Conservation (phyloP, 2,888 invertebrate species). For the Muscina levida region DNA sequence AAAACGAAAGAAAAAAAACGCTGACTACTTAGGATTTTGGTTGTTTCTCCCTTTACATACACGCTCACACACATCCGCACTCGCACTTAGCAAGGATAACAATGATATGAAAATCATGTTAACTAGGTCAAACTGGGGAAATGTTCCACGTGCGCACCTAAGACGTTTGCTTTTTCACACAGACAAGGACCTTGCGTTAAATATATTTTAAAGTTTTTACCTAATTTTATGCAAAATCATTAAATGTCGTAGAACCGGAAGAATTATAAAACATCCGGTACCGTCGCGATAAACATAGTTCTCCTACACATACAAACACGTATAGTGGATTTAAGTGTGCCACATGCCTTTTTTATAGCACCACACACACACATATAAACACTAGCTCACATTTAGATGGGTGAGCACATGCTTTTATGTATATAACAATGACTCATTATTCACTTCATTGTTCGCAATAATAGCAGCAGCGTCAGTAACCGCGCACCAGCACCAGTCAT, state of each 20-base stretch:
- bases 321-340: not conserved
- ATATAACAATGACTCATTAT: slow-evolving; percentile 46
- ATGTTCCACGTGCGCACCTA: too few species aligned
- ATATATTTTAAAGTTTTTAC: slow-evolving; percentile 1
- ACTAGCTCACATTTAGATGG: not conserved
- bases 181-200: too few species aligned
- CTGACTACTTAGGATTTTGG: not conserved
- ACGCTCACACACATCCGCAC: too few species aligned
- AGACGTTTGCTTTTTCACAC: too few species aligned
- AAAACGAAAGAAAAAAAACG: not conserved
- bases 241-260: slow-evolving; percentile 32
- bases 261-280: slow-evolving; percentile 40
- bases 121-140: slow-evolving; percentile 23
- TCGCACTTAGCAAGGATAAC: slow-evolving; percentile 34
- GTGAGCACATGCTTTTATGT: not conserved
- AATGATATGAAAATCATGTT: not conserved
- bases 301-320: not conserved
- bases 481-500: slow-evolving; percentile 37
- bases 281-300: slow-evolving; percentile 35
- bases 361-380: not conserved
- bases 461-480: not conserved
- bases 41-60: slow-evolving; percentile 14
- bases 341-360: not conserved
- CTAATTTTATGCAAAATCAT: slow-evolving; percentile 29
- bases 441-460: slow-evolving; percentile 36